phyloP scores from a whole-genome alignment of 2,113 vertebrate genomes.

The Oxygymnocypris stewartii region DNA sequence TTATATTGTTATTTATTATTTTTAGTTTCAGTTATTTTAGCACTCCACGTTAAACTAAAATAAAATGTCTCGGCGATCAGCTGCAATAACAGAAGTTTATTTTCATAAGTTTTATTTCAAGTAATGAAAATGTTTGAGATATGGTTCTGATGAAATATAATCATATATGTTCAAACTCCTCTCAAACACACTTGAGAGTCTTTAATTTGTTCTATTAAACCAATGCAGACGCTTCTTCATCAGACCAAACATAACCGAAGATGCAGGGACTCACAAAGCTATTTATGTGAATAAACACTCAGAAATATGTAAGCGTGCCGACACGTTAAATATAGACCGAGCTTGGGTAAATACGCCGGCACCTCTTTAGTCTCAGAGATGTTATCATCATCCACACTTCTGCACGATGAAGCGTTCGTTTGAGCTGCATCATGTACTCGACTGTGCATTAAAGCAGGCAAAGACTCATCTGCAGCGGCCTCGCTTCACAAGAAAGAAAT shows the following conservation, averaged over 20 bases:
- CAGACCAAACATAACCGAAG: conserved; percentile 32
- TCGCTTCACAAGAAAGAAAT: neutral
- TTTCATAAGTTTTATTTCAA: too few species aligned
- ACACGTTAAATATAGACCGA: conserved; percentile 47
- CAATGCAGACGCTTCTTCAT: conserved; percentile 13
- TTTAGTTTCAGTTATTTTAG: too few species aligned
- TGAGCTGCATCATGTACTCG: conserved; percentile 45
- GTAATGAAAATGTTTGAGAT: too few species aligned
- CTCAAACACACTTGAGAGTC: neutral
- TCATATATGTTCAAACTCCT: too few species aligned
- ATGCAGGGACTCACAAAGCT: conserved; percentile 32
- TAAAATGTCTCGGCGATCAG: too few species aligned
- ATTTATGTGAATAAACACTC: conserved; percentile 25
- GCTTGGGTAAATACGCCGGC: conserved; percentile 14
- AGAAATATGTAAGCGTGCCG: conserved; percentile 41
- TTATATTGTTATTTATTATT: too few species aligned
- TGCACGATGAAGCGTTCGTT: conserved; percentile 23
- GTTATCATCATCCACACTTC: neutral
- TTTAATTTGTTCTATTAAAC: conserved; percentile 24
- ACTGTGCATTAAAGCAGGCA: conserved; percentile 35
- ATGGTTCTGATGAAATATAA: too few species aligned
- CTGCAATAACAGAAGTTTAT: too few species aligned
- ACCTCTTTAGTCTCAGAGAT: neutral
- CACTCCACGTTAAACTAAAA: too few species aligned
- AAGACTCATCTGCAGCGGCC: conserved; percentile 5